Evolutionary conservation across 2,797 vertebrate genomes (phyloP).

Genomic region (Lacerta bilineata): DNA sequence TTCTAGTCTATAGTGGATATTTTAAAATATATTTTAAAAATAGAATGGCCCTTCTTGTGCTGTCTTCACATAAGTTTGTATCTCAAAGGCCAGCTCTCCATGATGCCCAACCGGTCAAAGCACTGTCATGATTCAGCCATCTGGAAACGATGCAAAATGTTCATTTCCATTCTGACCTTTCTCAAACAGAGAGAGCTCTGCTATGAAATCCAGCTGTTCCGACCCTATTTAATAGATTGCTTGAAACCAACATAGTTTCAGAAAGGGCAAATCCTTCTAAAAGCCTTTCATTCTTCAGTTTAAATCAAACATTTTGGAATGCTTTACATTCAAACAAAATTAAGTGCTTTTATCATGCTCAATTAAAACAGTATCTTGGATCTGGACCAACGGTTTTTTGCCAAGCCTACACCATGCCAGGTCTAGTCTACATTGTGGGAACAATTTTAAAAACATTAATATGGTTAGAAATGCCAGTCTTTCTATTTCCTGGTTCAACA

Average conservation of each 20-base stretch:
- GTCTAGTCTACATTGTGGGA: neutral
- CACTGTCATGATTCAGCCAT: conserved; percentile 30
- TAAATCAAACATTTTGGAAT: conserved; percentile 42
- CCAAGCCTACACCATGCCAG: neutral
- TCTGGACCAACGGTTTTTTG: conserved; percentile 8
- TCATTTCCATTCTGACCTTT: conserved; percentile 56
- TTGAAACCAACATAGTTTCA: conserved; percentile 36
- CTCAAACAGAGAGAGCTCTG: conserved; percentile 42
- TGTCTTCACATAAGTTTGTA: conserved; percentile 15
- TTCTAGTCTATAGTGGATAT: no score
- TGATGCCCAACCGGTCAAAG: conserved; percentile 20
- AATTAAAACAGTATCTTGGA: conserved; percentile 8
- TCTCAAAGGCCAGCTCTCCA: conserved; percentile 36
- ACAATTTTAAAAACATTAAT: neutral
- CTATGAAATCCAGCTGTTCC: conserved; percentile 48
- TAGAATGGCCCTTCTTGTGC: neutral
- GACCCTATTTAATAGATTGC: conserved; percentile 41
- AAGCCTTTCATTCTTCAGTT: conserved; percentile 7
- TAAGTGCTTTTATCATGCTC: neutral
- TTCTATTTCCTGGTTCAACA: conserved; percentile 5
- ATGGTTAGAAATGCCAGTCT: neutral
- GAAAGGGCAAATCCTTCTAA: conserved; percentile 34
- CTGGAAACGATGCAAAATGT: conserved; percentile 44
- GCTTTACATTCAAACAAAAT: conserved; percentile 26
- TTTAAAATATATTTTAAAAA: conserved; percentile 12